Base-by-base conservation (phyloP, 2,888 invertebrate genomes). In the Drosophila birchii region DNA sequence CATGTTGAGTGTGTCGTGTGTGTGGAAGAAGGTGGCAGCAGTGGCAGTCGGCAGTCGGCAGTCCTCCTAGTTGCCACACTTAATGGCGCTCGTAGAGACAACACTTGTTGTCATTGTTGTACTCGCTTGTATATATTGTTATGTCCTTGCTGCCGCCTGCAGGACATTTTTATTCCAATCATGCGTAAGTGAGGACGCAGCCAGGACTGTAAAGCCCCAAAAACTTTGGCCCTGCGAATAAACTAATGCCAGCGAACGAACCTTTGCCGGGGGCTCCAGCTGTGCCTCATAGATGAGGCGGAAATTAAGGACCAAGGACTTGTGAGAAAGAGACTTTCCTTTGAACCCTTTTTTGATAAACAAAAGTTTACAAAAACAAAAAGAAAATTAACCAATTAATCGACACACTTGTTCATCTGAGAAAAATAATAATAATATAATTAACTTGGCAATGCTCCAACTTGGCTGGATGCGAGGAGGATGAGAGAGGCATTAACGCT, bases 131-230 rank as follows among this genome's bases (percentile, higher is more conserved):
- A 64, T 45, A 55, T 47, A 47, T 59, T 71, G 69, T 71, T 76
- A 76, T 77, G 68, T 70, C 51, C 71, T 69, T 70, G 69, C 56
- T 58, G 75, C 68, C 63, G 61, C 73, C 49, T 59, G 57, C 16
- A 56, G 59, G 69, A 66, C 53, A 71, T 76, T 81, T 76, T 72
- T 79, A 82, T 86, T 78, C 79, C 80, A 78, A 85, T 78, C 88
- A 82, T 76, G 86, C 78, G 63, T 78, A 75, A 75, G 75, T 75
- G 71, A 45, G 45, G 26, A 55, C 59, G 59, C 64, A 63, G 47
- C 12, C 47, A 16, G 54, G 59, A 26, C 61, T 41, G 61, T 68
- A 75, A 77, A 56, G 45, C 45, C 55, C 55, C 59, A 29, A 36
- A 36, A 60, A 58, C 64, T 74, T 61, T 56, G 23, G 20, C 20